phyloP scores from a whole-genome alignment of 2,113 vertebrate species.

The Campylomormyrus tamandua region DNA sequence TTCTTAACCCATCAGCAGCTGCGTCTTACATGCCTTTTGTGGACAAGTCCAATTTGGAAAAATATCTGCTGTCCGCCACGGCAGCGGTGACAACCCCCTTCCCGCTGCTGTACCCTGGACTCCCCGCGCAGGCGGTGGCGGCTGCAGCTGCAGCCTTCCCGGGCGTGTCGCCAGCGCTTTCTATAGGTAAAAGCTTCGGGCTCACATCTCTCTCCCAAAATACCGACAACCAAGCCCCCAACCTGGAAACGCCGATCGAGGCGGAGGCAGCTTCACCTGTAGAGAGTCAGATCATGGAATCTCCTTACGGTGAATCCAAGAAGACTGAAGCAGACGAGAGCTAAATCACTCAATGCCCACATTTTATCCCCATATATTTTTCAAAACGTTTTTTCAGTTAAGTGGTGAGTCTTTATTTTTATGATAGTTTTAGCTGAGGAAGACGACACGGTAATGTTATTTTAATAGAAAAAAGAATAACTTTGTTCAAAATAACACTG shows the following conservation, averaged over 20 bases:
- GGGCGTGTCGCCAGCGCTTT: slow-evolving; percentile 51
- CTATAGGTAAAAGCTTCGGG: slow-evolving; percentile 41
- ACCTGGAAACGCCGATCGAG: slow-evolving; percentile 42
- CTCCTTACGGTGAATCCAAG: slow-evolving; percentile 41
- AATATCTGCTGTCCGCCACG: slow-evolving; percentile 71
- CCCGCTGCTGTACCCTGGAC: slow-evolving; percentile 72
- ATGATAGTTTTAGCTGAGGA: not conserved
- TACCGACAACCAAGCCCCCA: slow-evolving; percentile 40
- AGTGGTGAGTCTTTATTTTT: not conserved
- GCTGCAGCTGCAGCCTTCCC: slow-evolving; percentile 62
- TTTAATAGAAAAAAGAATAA: not conserved
- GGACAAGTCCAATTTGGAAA: slow-evolving; percentile 78
- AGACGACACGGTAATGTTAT: not conserved
- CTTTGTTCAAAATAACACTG: not conserved
- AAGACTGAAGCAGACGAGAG: slow-evolving; percentile 39
- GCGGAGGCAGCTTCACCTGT: slow-evolving; percentile 43
- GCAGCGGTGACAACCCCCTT: slow-evolving; percentile 64
- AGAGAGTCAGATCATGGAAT: slow-evolving; percentile 42
- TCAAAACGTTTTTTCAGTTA: slow-evolving; percentile 19
- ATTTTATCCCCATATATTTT: slow-evolving; percentile 16
- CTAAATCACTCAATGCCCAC: slow-evolving; percentile 24
- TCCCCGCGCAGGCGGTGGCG: slow-evolving; percentile 51
- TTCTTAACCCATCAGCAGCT: slow-evolving; percentile 82
- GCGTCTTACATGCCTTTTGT: slow-evolving; percentile 81
- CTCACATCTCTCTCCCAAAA: slow-evolving; percentile 39